Evolutionary conservation across 2,113 vertebrate genomes (phyloP).

Genomic region (Mesocricetus auratus): DNA sequence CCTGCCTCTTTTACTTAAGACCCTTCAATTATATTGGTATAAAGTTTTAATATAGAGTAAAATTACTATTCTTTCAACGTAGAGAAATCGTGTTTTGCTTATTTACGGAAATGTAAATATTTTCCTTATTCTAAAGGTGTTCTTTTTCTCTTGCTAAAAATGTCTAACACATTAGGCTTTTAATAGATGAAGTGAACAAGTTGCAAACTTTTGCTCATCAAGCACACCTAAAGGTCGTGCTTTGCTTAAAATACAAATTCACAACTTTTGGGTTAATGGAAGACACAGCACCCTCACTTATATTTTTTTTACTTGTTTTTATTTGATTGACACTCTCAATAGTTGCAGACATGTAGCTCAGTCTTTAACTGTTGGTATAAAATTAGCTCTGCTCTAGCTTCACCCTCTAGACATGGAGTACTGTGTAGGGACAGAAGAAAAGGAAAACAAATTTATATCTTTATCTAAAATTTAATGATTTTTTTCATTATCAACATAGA

Average conservation of each 20-base stretch:
- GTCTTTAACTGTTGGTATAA: not conserved
- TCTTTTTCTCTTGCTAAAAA: conserved; percentile 74
- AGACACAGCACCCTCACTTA: not conserved
- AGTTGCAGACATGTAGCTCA: not conserved
- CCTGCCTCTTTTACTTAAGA: not conserved
- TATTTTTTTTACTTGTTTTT: conserved; percentile 41
- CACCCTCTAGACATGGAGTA: not conserved
- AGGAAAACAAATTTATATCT: not conserved
- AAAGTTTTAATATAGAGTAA: conserved; percentile 20
- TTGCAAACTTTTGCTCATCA: conserved; percentile 55
- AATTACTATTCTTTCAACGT: not conserved
- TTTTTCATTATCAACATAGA: not conserved
- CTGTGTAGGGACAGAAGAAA: too few relatives aligned
- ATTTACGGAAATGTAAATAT: conserved; percentile 80
- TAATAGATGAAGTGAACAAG: conserved; percentile 56
- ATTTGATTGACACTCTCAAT: not conserved
- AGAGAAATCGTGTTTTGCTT: conserved; percentile 25
- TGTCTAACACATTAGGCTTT: conserved; percentile 62
- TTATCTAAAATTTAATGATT: not conserved
- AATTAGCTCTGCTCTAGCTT: not conserved
- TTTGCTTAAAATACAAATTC: conserved; percentile 57
- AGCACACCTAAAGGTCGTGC: conserved; percentile 52
- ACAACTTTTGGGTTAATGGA: not conserved
- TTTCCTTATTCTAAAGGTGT: conserved; percentile 70
- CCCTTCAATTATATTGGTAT: not conserved